These are phyloP conservation scores for Drosophila repletoides DNA, from an alignment of 1,140 invertebrate genomes.

Conservation along the genomic window DNA sequence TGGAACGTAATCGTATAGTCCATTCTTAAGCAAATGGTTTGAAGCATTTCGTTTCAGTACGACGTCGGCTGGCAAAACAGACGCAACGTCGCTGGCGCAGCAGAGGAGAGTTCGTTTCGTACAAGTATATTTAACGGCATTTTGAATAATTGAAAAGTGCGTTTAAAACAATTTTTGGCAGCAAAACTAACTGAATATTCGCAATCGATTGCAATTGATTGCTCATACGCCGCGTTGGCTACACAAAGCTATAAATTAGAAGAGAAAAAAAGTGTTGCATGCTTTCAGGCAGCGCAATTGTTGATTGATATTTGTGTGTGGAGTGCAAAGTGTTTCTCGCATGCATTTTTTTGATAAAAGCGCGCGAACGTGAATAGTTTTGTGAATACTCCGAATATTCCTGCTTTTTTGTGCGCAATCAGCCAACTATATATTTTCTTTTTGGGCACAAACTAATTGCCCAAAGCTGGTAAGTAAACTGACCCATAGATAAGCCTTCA, in stretches of 20 bases:
- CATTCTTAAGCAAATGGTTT: conserved; percentile 48
- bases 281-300: conserved; percentile 50
- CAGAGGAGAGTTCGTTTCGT: not conserved
- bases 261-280: conserved; percentile 49
- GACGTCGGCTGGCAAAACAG: conserved; percentile 57
- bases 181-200: conserved; percentile 22
- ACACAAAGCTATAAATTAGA: conserved; percentile 17
- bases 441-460: conserved; percentile 21
- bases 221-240: conserved; percentile 51
- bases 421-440: conserved; percentile 1
- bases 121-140: conserved; percentile 50
- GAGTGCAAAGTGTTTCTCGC: not conserved
- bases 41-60: conserved; percentile 42
- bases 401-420: conserved; percentile 56
- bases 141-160: conserved; percentile 64
- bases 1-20: conserved; percentile 35
- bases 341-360: conserved; percentile 64
- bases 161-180: conserved; percentile 31
- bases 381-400: too few species aligned
- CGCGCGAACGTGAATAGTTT: conserved; percentile 57
- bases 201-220: conserved; percentile 48
- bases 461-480: conserved; percentile 47
- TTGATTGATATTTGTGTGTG: conserved; percentile 59
- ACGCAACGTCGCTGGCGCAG: conserved; percentile 35
- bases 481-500: not conserved